Evolutionary conservation across 2,113 vertebrate genomes (phyloP), one percentile per base, ranked within the genome.

Genomic region (Pampusana beccarii): DNA sequence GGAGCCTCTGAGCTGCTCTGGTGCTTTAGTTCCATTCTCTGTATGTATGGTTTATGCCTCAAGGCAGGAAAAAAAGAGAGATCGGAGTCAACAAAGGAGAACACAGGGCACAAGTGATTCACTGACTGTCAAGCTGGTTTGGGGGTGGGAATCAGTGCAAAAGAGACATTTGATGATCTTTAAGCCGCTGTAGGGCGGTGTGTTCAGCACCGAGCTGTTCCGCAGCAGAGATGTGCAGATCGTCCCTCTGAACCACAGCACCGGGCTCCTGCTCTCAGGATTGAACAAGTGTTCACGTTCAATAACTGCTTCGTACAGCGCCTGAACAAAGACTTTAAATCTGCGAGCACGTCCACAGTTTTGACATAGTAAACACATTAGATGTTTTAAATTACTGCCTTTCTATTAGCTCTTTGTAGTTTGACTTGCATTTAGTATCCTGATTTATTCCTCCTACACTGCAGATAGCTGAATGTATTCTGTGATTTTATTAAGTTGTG

Each of bases 361-460:
- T 84, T 38, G 85, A 66, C 46, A 60, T 51, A 42, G 67, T 80
- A 94, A 95, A 81, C 57, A 75, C 40, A 78, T 88, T 42, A 74
- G 48, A 51, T 54, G 33, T 62, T 54, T 92, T 89, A 86, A 92
- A 80, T 88, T 91, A 61, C 11, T 7, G 1, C 60, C n/a, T 91
- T 95, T 69, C 40, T 40, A 8, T 81, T 95, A 86, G 36, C 28
- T 71, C 61, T 91, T 87, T 86, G 50, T 65, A 73, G 69, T 72
- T 80, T 86, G 44, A 42, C 60, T 86, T 54, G 23, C 20, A 33
- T 72, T 81, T 80, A 87, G 15, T 80, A 36, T 56, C n/a, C 10
- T 33, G 50, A 92, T 91, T 87, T 89, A 91, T 90, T 93, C 78
- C 81, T 91, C 81, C 93, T 67, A 91, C 80, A 5, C 53, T 75